These are phyloP conservation scores for Taxidea taxus DNA, from an alignment of 2,113 vertebrate species.

Conservation along the genomic window DNA sequence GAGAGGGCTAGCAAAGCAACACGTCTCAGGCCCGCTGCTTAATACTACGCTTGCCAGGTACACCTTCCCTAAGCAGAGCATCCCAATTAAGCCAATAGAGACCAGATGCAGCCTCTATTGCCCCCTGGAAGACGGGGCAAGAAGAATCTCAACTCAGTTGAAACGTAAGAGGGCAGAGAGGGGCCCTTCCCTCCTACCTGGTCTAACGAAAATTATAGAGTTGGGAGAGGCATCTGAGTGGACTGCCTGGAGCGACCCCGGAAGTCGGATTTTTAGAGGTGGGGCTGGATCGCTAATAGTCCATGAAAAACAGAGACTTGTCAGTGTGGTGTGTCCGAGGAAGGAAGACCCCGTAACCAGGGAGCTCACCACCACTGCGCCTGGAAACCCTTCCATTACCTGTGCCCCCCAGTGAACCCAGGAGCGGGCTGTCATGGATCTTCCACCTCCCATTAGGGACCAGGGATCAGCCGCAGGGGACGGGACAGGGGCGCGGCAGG, in stretches of 20 bases:
- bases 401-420: not conserved
- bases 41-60: not conserved
- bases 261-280: slow-evolving; percentile 57
- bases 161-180: not conserved
- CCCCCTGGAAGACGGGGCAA: not conserved
- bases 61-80: slow-evolving; percentile 39
- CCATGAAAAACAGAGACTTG: slow-evolving; percentile 67
- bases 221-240: slow-evolving; percentile 75
- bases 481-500: not conserved
- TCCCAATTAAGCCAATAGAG: slow-evolving; percentile 48
- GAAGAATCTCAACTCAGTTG: not conserved
- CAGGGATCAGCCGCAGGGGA: not conserved
- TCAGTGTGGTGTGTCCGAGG: not conserved
- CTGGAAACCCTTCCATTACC: not conserved
- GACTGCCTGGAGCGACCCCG: slow-evolving; percentile 62
- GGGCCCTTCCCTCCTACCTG: slow-evolving; percentile 68
- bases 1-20: slow-evolving; percentile 54
- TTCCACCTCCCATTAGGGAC: not conserved
- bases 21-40: slow-evolving; percentile 8
- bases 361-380: not conserved
- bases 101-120: not conserved
- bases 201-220: slow-evolving; percentile 74
- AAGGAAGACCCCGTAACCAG: not conserved
- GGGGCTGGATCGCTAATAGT: slow-evolving; percentile 59
- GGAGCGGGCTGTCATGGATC: not conserved